These are phyloP conservation scores for Schizothorax lantsangensis DNA, from an alignment of 2,797 vertebrate genomes.

Conservation along the genomic window DNA sequence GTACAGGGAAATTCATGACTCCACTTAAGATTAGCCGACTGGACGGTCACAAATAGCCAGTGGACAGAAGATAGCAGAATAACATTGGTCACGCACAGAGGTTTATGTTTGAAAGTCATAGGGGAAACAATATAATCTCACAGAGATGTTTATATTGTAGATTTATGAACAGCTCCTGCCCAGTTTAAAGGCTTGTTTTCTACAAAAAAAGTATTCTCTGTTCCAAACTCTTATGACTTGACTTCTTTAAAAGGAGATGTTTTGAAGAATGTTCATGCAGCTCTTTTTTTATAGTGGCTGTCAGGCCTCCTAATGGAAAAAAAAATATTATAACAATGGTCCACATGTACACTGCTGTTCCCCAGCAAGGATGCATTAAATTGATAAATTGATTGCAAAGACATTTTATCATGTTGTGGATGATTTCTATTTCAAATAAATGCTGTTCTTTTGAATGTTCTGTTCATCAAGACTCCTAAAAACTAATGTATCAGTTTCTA, in stretches of 20 bases:
- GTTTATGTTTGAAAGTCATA: constrained; percentile 2
- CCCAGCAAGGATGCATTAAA: not conserved
- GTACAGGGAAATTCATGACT: constrained; percentile 30
- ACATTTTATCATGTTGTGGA: not conserved
- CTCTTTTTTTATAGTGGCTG: not conserved
- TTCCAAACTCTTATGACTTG: not conserved
- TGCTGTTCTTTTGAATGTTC: no score
- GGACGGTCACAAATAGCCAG: not conserved
- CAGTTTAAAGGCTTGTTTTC: not conserved
- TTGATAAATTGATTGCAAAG: not conserved
- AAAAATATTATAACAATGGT: not conserved
- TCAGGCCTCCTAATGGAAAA: not conserved
- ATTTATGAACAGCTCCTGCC: not conserved
- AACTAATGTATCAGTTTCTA: not conserved
- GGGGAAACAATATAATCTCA: constrained; percentile 1
- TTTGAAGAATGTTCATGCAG: not conserved
- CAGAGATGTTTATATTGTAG: not conserved
- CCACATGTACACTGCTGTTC: not conserved
- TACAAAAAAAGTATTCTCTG: not conserved
- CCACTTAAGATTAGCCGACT: constrained; percentile 12
- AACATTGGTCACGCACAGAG: not conserved
- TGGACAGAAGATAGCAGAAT: constrained; percentile 5
- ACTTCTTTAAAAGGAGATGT: not conserved
- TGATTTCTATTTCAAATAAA: not conserved
- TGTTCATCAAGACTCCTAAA: no score